Conservation (phyloP, 2,888 invertebrate species). For the Drosophila flavopinicola region DNA sequence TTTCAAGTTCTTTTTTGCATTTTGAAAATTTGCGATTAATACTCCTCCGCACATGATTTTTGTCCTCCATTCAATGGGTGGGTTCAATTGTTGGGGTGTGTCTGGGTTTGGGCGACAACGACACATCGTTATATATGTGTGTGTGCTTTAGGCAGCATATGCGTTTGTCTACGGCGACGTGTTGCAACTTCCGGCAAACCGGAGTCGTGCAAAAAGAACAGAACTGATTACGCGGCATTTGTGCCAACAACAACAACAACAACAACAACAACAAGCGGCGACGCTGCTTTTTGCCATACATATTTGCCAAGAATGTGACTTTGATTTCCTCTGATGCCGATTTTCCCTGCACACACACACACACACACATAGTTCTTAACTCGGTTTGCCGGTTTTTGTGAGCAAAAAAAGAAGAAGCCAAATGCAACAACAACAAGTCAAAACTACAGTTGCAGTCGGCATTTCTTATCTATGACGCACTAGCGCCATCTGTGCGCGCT, state of each 20-base stretch:
- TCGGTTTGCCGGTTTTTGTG: conserved; percentile 25
- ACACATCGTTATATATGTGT: conserved; percentile 39
- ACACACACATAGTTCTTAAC: conserved; percentile 1
- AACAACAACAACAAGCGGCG: too few species aligned
- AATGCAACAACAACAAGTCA: conserved; percentile 16
- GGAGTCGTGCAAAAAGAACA: conserved; percentile 51
- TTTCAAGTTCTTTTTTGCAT: conserved; percentile 47
- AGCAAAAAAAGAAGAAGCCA: conserved; percentile 30
- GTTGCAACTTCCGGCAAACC: conserved; percentile 73
- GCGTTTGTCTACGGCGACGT: conserved; percentile 57
- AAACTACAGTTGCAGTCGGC: conserved; percentile 39
- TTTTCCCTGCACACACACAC: background rate
- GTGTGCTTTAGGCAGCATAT: conserved; percentile 68
- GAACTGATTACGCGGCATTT: conserved; percentile 75
- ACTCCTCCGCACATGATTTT: conserved; percentile 30
- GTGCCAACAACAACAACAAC: conserved; percentile 65
- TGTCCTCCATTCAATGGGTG: conserved; percentile 1
- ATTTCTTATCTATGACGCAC: conserved; percentile 36
- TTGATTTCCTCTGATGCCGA: conserved; percentile 15
- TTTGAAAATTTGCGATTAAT: conserved; percentile 62
- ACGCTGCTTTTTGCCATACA: conserved; percentile 60
- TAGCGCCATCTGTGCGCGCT: conserved; percentile 61
- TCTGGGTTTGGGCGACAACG: conserved; percentile 28
- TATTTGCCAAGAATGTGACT: conserved; percentile 62
- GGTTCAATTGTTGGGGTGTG: conserved; percentile 65